Evolutionary conservation across 2,797 vertebrate genomes (phyloP).

Genomic region (Buphagus erythrorhynchus): DNA sequence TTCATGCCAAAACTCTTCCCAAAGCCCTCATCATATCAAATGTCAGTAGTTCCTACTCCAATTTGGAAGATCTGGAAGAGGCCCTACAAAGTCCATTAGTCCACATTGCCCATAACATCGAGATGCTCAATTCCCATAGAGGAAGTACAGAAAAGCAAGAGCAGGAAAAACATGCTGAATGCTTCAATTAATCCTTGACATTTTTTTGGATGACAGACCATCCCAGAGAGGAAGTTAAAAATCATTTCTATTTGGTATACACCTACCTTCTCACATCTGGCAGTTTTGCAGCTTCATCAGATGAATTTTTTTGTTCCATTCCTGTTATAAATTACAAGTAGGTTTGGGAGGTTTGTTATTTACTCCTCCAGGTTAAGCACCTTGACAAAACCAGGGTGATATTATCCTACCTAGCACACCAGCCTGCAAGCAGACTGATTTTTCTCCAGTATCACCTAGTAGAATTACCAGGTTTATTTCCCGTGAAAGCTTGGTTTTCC

Average conservation of each 20-base stretch:
- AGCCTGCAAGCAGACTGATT: neutral
- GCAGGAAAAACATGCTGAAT: neutral
- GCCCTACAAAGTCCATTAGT: neutral
- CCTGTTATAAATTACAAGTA: neutral
- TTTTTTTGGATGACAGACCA: neutral
- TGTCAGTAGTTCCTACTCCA: neutral
- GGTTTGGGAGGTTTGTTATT: neutral
- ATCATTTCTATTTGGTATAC: neutral
- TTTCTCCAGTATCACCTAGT: neutral
- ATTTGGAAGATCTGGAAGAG: neutral
- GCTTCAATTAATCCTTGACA: neutral
- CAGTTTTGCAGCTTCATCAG: neutral
- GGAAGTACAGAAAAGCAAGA: neutral
- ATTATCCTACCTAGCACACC: neutral
- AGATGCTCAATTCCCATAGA: neutral
- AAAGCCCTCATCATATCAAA: neutral
- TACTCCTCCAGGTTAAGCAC: neutral
- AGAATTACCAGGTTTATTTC: neutral
- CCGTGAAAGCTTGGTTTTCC: neutral
- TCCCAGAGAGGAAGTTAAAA: neutral
- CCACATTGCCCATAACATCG: fast-evolving
- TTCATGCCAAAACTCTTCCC: neutral
- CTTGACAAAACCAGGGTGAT: neutral
- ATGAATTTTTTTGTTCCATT: neutral
- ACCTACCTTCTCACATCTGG: neutral